Percentiles rank a stretch among this genome's conserved stretches.
phyloP scores from a whole-genome alignment of 2,113 vertebrate species.

The Menidia beryllina region DNA sequence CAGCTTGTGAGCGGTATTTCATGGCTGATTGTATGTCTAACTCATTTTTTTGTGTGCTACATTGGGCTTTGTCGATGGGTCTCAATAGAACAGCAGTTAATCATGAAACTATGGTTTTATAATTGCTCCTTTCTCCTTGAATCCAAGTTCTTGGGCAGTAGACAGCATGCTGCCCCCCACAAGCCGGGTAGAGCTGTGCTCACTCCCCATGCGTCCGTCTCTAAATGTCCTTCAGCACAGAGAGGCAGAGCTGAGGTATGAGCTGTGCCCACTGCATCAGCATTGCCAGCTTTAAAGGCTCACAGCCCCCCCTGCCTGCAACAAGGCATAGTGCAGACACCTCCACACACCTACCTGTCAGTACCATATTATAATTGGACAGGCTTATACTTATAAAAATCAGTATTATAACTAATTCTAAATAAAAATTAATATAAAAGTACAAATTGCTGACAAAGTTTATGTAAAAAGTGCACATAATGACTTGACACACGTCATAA shows the following conservation, averaged over 20 bases:
- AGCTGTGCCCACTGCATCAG: slow-evolving; percentile 60
- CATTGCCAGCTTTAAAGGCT: slow-evolving; percentile 44
- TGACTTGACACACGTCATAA: background rate
- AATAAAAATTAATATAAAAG: slow-evolving; percentile 8
- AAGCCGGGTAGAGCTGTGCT: slow-evolving; percentile 5
- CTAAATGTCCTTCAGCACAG: slow-evolving; percentile 74
- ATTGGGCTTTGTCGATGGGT: background rate
- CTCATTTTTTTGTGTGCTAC: background rate
- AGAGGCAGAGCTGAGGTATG: slow-evolving; percentile 47
- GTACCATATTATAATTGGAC: background rate
- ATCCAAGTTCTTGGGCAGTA: slow-evolving; percentile 17
- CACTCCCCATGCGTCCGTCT: slow-evolving; percentile 45
- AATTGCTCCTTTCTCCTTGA: slow-evolving; percentile 17
- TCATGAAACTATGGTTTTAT: slow-evolving; percentile 12
- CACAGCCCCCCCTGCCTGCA: slow-evolving; percentile 69
- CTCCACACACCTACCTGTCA: slow-evolving; percentile 12
- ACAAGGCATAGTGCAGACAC: slow-evolving; percentile 46
- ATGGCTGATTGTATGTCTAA: background rate
- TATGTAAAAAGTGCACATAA: background rate
- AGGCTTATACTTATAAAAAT: background rate
- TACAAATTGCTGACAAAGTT: background rate
- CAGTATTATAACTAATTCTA: background rate
- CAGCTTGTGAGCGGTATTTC: background rate
- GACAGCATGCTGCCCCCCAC: slow-evolving; percentile 27
- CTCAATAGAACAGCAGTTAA: slow-evolving; percentile 19